phyloP scores from a whole-genome alignment of 2,888 invertebrate genomes.

The Parnassius apollo region DNA sequence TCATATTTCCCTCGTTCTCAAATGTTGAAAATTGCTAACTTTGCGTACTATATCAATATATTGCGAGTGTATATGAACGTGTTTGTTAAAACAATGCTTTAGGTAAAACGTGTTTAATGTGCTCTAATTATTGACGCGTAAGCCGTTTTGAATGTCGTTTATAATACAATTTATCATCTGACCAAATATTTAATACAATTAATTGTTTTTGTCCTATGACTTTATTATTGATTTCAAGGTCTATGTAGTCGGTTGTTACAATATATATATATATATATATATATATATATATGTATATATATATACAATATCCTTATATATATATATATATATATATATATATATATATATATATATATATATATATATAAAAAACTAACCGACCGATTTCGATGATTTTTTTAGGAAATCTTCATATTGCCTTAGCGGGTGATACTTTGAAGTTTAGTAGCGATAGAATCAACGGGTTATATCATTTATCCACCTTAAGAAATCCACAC shows the following conservation, averaged over 20 bases:
- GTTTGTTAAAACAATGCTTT: constrained; percentile 33
- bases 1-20: neutral
- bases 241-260: constrained; percentile 3
- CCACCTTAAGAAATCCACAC: too few species aligned
- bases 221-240: constrained; percentile 41
- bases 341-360: too few species aligned
- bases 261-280: too few species aligned
- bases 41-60: constrained; percentile 11
- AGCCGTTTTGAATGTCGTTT: constrained; percentile 44
- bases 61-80: constrained; percentile 15
- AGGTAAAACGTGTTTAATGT: constrained; percentile 16
- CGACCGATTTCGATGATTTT: too few species aligned
- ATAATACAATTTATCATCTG: constrained; percentile 55
- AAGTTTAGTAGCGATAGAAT: too few species aligned
- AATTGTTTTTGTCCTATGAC: constrained; percentile 47
- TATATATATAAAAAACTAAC: too few species aligned
- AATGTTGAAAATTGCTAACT: constrained; percentile 3
- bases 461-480: too few species aligned
- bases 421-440: too few species aligned
- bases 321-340: too few species aligned
- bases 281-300: too few species aligned
- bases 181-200: constrained; percentile 63
- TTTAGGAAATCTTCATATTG: too few species aligned
- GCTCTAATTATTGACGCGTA: constrained; percentile 30
- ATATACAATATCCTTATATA: too few species aligned